Conservation (phyloP, 2,888 invertebrate species). For the Stenichneumon culpator region DNA sequence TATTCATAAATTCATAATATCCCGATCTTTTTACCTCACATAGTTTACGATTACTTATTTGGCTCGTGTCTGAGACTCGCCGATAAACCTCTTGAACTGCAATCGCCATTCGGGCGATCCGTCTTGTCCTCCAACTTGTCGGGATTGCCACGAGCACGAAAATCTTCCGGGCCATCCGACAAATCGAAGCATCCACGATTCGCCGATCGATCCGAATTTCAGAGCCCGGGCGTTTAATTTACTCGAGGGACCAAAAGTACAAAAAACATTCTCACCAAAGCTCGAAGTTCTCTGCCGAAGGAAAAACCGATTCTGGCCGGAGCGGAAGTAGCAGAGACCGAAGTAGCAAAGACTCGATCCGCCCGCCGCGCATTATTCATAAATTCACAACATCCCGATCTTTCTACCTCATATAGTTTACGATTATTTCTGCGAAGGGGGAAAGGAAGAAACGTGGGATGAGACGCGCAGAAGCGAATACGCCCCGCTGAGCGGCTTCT, state of each 20-base stretch:
- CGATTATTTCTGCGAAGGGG: slow-evolving; percentile 72
- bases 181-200: not conserved
- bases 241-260: too few species aligned
- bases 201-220: not conserved
- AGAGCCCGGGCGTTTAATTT: too few species aligned
- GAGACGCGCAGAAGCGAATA: slow-evolving; percentile 10
- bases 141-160: not conserved
- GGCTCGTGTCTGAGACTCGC: slow-evolving; percentile 66
- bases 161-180: not conserved
- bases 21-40: too few species aligned
- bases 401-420: slow-evolving; percentile 83
- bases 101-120: slow-evolving; percentile 46
- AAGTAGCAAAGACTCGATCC: slow-evolving; percentile 16
- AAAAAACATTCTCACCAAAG: too few species aligned
- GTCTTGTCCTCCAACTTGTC: not conserved
- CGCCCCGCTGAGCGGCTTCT: slow-evolving; percentile 21
- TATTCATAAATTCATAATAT: too few species aligned
- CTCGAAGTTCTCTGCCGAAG: not conserved
- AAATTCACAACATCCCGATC: not conserved
- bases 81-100: not conserved
- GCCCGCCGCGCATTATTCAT: slow-evolving; percentile 27
- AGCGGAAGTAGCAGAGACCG: not conserved
- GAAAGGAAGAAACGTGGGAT: slow-evolving; percentile 5
- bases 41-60: slow-evolving; percentile 47
- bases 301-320: not conserved